phyloP scores from a whole-genome alignment of 2,888 invertebrate species.

The Drosophila rellima region DNA sequence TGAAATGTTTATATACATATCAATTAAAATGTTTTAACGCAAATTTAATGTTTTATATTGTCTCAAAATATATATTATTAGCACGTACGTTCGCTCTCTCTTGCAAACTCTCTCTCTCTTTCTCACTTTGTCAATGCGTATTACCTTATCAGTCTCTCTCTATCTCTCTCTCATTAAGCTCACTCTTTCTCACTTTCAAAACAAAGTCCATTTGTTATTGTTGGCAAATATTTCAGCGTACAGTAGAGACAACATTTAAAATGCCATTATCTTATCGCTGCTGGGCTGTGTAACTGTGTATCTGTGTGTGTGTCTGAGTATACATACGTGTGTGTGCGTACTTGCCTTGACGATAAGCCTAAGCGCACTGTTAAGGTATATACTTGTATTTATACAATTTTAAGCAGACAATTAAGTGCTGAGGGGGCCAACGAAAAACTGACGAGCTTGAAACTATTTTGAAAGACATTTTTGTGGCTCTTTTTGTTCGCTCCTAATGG shows the following conservation, averaged over 20 bases:
- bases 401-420: conserved; percentile 54
- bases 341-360: conserved; percentile 65
- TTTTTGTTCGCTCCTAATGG: too few species aligned
- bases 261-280: conserved; percentile 73
- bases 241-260: conserved; percentile 75
- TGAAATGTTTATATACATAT: conserved; percentile 16
- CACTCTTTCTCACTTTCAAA: conserved; percentile 58
- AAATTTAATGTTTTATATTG: conserved; percentile 7
- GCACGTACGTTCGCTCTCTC: neutral
- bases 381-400: conserved; percentile 50
- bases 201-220: conserved; percentile 74
- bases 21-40: conserved; percentile 1
- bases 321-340: conserved; percentile 21
- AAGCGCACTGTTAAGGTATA: conserved; percentile 55
- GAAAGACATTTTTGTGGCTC: conserved; percentile 42
- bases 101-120: neutral
- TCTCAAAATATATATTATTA: neutral
- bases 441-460: conserved; percentile 43
- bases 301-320: conserved; percentile 16
- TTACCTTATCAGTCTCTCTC: conserved; percentile 13
- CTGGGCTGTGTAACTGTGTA: conserved; percentile 2
- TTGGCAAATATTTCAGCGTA: conserved; percentile 70
- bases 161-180: neutral
- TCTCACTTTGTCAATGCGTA: neutral
- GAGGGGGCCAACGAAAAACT: conserved; percentile 36